Evolutionary conservation across 1,140 invertebrate species (phyloP).

Genomic region (Ladona fulva): DNA sequence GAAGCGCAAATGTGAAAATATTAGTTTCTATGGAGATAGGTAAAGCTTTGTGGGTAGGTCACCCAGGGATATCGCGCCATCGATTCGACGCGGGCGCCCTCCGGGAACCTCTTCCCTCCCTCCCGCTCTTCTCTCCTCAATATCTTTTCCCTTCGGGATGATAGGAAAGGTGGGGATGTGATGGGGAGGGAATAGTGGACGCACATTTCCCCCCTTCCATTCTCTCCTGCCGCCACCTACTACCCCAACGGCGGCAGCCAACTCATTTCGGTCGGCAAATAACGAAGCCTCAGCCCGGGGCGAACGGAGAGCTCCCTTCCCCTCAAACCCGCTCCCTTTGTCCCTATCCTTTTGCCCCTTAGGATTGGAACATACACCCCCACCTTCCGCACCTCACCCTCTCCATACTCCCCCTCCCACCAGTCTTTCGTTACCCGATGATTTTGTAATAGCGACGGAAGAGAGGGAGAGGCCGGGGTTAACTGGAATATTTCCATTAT

Average conservation of each 20-base stretch:
- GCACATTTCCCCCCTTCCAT: neutral
- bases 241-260: neutral
- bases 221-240: neutral
- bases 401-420: neutral
- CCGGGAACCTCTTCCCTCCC: neutral
- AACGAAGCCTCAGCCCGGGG: neutral
- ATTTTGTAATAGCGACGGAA: neutral
- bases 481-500: slow-evolving; percentile 7
- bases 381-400: neutral
- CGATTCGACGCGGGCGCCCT: neutral
- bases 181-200: neutral
- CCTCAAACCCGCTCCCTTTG: neutral
- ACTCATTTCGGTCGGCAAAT: slow-evolving; percentile 8
- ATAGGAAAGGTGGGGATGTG: neutral
- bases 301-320: neutral
- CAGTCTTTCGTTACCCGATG: neutral
- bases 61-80: neutral
- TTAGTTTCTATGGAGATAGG: too few species aligned
- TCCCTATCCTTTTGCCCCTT: neutral
- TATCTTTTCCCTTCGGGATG: neutral
- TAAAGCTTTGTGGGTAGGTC: neutral
- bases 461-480: slow-evolving; percentile 5
- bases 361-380: neutral
- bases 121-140: neutral
- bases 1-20: too few species aligned